A percentile compares a stretch with the other conserved stretches of the same genome.
Evolutionary conservation across 1,140 invertebrate genomes (phyloP).

Genomic region (Diorhabda elongata): DNA sequence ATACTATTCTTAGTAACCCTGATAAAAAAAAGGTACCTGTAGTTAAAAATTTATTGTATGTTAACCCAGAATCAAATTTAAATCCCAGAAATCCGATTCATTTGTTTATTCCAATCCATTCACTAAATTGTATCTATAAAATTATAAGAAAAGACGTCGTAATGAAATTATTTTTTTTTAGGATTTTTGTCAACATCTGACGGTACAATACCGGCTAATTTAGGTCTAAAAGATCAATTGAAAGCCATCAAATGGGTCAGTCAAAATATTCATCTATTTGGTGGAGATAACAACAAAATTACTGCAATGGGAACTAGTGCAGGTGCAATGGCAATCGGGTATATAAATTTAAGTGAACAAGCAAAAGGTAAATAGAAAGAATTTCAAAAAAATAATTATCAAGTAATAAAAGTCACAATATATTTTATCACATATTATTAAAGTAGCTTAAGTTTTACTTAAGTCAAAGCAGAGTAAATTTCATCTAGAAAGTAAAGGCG

Average conservation of each 20-base stretch:
- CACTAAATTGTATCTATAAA: background rate
- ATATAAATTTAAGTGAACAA: background rate
- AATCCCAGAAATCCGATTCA: too few species aligned
- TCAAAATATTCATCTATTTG: conserved; percentile 15
- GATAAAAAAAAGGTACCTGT: too few species aligned
- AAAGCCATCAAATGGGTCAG: conserved; percentile 12
- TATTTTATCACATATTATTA: background rate
- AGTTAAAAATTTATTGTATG: too few species aligned
- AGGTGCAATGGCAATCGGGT: background rate
- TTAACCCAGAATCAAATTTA: too few species aligned
- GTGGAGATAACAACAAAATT: conserved; percentile 9
- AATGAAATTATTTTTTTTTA: background rate
- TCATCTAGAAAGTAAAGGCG: background rate
- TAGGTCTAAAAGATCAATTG: conserved; percentile 7
- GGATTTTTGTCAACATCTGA: conserved; percentile 16
- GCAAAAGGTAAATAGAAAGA: background rate
- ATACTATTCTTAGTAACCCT: too few species aligned
- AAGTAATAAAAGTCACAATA: background rate
- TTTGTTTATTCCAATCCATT: background rate
- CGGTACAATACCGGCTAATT: conserved; percentile 12
- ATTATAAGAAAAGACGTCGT: too few species aligned
- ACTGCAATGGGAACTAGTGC: conserved; percentile 15
- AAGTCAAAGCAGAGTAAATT: background rate
- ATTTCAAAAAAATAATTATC: background rate
- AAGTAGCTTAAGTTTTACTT: background rate